Base-by-base conservation (phyloP, 1,140 invertebrate genomes). In the Brachionus sp. region DNA sequence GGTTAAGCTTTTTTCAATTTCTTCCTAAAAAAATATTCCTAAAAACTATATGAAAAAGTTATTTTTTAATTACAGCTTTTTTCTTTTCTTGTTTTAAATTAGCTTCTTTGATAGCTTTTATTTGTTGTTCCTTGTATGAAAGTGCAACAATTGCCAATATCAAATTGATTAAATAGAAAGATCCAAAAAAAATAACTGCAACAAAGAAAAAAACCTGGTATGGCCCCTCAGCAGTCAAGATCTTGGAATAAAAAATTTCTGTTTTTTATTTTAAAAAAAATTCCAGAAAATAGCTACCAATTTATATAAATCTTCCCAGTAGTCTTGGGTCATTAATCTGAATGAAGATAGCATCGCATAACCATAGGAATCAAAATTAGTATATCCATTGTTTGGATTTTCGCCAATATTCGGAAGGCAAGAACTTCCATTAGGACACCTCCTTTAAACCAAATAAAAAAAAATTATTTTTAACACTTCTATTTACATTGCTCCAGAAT, bases 111-210 rank as follows among this genome's bases (percentile, higher is more conserved):
- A 62, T 57, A 19, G 77, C 57, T 68, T 68, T 70, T 29, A 33
- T 44, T 46, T 68, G 57, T 88, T 98, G 92, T 89, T 98, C 96
- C 88, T 98, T 95, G 90, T 98, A 98, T 16, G 95, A 98, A 96
- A 98, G 98, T 86, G 96, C 96, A 88, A 98, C 97, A 90, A 98
- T 98, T 88, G 97, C 96, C 91, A 98, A 93, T 89, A 98, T 98
- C 90, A 98, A 93, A 90, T 98, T 98, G 84, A 98, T 95, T 86
- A 98, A 93, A 91, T 98, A 98, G 91, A 98, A 98, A 70, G 96
- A 98, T 85, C 96, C 96, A 87, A 98, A 92, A 90, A 98, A 97
- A 89, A 98, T 98, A 88, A 98, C 97, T 83, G 97, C 93, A 86
- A 98, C 94, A 91, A 98, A 98, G 91, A 98, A 98, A 85, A 97